Base-by-base conservation (phyloP, 2,797 vertebrate genomes). In the Meriones psammophilus region DNA sequence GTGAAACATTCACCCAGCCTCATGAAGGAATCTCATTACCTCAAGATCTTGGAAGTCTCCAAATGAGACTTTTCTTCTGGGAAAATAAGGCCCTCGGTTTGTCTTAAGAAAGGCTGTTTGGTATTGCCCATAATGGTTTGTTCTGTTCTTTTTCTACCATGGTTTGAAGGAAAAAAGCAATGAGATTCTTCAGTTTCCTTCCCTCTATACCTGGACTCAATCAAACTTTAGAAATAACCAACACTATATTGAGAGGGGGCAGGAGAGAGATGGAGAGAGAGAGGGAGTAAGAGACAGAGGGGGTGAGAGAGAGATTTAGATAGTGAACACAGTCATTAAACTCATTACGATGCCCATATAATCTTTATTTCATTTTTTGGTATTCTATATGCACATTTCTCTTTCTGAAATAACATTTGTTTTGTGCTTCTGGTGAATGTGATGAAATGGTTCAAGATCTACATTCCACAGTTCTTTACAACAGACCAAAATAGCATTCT, bases 391-490 rank as follows among this genome's bases (percentile, higher is more conserved):
- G 71, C 80, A 95, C 68, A 64, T 74, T 78, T 42, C 81, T 95
- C 87, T 89, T 81, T 92, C 88, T 90, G 84, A 94, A 97, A 95
- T 94, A 96, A 96, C 85, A 94, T 94, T 97, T 96, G 89, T 96
- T 97, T 96, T 97, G 76, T 92, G 94, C 76, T 89, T 97, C 92
- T 97, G 88, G 94, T 2, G 62, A 76, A 93, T 90, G 77, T 93
- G 87, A 96, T 90, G 80, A 95, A 95, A 92, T 64, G 26, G 39
- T 83, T 93, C 88, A 69, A 95, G 85, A 93, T 93, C 88, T 96
- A 39, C 94, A 88, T 97, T 92, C 91, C 81, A 54, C 14, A 71
- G 78, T 86, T 95, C 92, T 95, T 94, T 92, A 85, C 58, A 74
- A 80, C 84, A 95, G 73, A 94, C 94, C 91, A 95, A 96, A 97